Conservation (phyloP, 2,888 invertebrate species). For the Acholoe squamosa region DNA sequence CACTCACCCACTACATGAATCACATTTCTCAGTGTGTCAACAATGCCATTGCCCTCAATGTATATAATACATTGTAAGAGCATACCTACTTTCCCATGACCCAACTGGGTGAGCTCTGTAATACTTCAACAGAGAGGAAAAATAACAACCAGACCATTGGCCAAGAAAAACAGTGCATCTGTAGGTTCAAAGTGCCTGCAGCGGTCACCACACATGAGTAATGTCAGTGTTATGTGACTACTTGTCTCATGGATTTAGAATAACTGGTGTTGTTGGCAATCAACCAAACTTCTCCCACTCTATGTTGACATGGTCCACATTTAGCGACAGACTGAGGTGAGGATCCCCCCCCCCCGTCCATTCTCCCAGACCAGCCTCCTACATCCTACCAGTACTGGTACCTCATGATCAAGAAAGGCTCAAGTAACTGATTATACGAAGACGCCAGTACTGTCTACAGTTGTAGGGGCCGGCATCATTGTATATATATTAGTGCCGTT, state of each 20-base stretch:
- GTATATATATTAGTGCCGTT: no score
- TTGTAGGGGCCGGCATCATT: no score
- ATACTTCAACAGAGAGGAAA: no score
- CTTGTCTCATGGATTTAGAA: not conserved
- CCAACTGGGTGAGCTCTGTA: no score
- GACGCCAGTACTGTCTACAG: no score
- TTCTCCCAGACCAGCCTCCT: no score
- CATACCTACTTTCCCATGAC: not conserved
- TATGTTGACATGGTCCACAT: conserved; percentile 5
- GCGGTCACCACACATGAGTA: not conserved
- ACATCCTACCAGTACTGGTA: no score
- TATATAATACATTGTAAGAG: not conserved
- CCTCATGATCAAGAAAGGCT: no score
- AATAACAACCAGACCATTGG: not conserved
- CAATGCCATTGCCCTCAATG: not conserved
- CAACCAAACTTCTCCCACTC: not conserved
- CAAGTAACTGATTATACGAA: no score
- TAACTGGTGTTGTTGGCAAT: conserved; percentile 28
- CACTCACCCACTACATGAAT: not conserved
- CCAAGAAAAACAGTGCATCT: not conserved
- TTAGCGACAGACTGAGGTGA: not conserved
- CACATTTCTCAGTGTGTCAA: not conserved
- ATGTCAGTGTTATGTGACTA: not conserved
- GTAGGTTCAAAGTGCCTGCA: not conserved
- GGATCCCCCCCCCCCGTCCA: no score